Conservation (phyloP, 2,113 vertebrate species). For the Nipponia nippon region DNA sequence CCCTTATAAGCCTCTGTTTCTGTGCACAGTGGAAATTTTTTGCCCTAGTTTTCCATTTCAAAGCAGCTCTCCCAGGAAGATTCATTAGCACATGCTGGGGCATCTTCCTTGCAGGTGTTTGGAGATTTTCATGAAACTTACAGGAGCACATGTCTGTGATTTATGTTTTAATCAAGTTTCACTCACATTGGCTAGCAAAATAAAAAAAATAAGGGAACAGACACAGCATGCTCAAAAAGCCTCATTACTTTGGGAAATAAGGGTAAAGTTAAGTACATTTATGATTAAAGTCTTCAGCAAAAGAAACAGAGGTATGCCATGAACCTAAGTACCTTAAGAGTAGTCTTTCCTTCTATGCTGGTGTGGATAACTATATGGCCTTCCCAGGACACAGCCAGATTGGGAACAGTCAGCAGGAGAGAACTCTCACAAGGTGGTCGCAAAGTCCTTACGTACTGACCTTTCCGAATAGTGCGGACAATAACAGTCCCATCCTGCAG, state of each 20-base stretch:
- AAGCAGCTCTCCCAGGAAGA: not conserved
- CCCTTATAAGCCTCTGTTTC: not conserved
- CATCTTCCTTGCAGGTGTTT: not conserved
- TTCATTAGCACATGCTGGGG: not conserved
- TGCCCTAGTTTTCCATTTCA: not conserved
- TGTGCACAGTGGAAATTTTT: not conserved
- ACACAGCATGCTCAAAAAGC: not conserved
- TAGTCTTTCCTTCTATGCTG: constrained; percentile 88
- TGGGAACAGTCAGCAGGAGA: constrained; percentile 83
- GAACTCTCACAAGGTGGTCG: constrained; percentile 89
- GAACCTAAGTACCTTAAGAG: constrained; percentile 82
- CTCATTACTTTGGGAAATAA: not conserved
- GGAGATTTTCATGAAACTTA: not conserved
- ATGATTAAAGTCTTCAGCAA: not conserved
- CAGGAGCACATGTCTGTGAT: not conserved
- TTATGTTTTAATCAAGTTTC: not conserved
- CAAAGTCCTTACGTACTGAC: constrained; percentile 90
- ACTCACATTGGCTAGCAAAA: not conserved
- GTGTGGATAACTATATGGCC: constrained; percentile 90
- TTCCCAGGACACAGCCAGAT: constrained; percentile 91
- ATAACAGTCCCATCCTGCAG: constrained; percentile 91
- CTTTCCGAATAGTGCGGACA: constrained; percentile 86
- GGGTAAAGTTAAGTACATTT: not conserved
- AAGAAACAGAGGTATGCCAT: not conserved
- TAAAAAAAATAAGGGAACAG: not conserved